These are phyloP conservation scores for Oscheius sp. DNA, from an alignment of 2,888 invertebrate genomes.

Conservation along the genomic window DNA sequence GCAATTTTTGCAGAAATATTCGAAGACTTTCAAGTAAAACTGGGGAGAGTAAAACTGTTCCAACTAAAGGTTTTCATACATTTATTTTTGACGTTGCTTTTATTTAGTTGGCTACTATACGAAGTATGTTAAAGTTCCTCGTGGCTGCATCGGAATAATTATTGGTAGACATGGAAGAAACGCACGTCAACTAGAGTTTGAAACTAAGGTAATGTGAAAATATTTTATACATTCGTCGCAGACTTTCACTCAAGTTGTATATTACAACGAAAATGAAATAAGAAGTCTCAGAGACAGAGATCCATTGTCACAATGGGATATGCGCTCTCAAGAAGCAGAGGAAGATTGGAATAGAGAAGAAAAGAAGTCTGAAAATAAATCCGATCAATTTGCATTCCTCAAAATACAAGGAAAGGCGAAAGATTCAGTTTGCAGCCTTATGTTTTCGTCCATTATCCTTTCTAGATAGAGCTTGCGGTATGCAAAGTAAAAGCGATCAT, in stretches of 20 bases:
- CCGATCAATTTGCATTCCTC: slow-evolving; percentile 11
- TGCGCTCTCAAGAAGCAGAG: neutral
- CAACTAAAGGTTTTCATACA: neutral
- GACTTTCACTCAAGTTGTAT: slow-evolving; percentile 19
- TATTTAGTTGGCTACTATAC: slow-evolving; percentile 12
- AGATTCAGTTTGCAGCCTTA: neutral
- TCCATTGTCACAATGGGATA: slow-evolving; percentile 3
- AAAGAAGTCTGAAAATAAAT: neutral
- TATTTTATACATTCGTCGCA: neutral
- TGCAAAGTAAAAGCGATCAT: slow-evolving; percentile 1
- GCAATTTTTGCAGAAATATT: neutral
- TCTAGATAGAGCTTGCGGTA: slow-evolving; percentile 6
- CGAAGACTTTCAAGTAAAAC: neutral
- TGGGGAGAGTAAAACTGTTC: neutral
- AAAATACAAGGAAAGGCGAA: slow-evolving; percentile 25
- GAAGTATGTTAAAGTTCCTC: slow-evolving; percentile 8
- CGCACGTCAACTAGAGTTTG: slow-evolving; percentile 17
- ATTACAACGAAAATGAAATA: slow-evolving; percentile 17
- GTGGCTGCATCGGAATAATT: neutral
- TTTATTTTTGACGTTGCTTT: neutral
- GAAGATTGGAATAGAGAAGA: slow-evolving; percentile 5
- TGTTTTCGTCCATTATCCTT: no score
- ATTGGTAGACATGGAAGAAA: slow-evolving; percentile 19
- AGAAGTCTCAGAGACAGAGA: neutral
- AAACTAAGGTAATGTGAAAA: slow-evolving; percentile 3